Evolutionary conservation across 2,113 vertebrate genomes (phyloP).

Genomic region (Petaurus breviceps): DNA sequence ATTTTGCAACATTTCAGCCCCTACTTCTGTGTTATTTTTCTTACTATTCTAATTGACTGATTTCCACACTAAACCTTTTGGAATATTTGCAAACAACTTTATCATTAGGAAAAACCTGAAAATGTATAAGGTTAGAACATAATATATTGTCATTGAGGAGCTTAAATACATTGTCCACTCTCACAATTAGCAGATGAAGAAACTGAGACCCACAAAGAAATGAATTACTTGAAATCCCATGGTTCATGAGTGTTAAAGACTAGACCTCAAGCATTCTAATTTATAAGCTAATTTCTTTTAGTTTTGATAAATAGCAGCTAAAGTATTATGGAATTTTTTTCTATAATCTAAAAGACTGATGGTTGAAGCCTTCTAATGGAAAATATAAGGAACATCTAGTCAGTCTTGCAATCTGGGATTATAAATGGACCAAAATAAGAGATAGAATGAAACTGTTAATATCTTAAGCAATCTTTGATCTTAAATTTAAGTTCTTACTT

Average conservation of each 20-base stretch:
- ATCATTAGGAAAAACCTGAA: not conserved
- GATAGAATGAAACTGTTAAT: not conserved
- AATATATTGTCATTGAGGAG: not conserved
- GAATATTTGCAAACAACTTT: not conserved
- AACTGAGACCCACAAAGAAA: not conserved
- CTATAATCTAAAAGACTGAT: not conserved
- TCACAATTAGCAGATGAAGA: not conserved
- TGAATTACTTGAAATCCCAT: not conserved
- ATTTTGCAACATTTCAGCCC: not conserved
- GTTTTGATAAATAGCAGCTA: not conserved
- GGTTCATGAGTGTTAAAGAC: not conserved
- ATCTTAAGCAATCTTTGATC: not conserved
- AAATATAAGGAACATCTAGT: not conserved
- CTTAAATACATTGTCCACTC: not conserved
- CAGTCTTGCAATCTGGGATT: not conserved
- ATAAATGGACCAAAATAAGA: not conserved
- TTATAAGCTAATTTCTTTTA: not conserved
- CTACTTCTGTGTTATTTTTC: not conserved
- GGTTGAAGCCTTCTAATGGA: not conserved
- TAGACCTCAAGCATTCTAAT: not conserved
- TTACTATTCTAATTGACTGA: not conserved
- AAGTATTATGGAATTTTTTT: not conserved
- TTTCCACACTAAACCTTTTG: not conserved
- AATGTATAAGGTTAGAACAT: not conserved
- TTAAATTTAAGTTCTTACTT: not conserved